Evolutionary conservation across 2,113 vertebrate genomes (phyloP), one percentile per base, ranked within the genome.

Genomic region (Vireo altiloquus): DNA sequence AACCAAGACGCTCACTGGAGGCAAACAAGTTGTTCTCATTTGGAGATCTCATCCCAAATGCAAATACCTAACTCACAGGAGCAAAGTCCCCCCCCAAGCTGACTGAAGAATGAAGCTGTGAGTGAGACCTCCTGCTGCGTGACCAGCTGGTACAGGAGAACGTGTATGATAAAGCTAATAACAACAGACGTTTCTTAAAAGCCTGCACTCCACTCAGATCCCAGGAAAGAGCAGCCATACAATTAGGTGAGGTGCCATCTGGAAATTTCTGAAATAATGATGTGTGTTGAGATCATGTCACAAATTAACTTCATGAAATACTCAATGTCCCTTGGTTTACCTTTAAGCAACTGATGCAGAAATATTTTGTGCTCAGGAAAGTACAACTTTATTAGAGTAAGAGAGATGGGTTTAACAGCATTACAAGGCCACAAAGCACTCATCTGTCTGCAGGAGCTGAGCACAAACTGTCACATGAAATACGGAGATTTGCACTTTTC

Each of bases 21-120:
- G 65, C 49, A 96, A 90, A 88, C 52, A 57, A 77, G 79, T 81
- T 83, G 46, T 47, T 74, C 65, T 85, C 50, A 54, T 74, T 68
- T 60, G 64, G 49, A 89, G 61, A 82, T 53, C 85, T 84, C 90
- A 93, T 83, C 93, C 88, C 72, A 86, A 88, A 92, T 49, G 85
- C 92, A 95, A 92, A 89, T 72, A 93, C 37, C 82, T 75, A 31
- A 59, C 31, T 57, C 72, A 68, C 64, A 83, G 64, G 49, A 95
- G 53, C 7, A 49, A 59, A 49, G 56, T 44, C 11, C 21, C 15
- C 21, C 4, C 9, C 39, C 40, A 68, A 90, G 65, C 21, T 88
- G 60, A 90, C 80, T 87, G 72, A 86, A 94, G 65, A 90, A 92
- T 22, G 35, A 70, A 69, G 60, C 72, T 86, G 13, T 17, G 2